Conservation (phyloP, 2,888 invertebrate genomes). For the Dynastes grantii region DNA sequence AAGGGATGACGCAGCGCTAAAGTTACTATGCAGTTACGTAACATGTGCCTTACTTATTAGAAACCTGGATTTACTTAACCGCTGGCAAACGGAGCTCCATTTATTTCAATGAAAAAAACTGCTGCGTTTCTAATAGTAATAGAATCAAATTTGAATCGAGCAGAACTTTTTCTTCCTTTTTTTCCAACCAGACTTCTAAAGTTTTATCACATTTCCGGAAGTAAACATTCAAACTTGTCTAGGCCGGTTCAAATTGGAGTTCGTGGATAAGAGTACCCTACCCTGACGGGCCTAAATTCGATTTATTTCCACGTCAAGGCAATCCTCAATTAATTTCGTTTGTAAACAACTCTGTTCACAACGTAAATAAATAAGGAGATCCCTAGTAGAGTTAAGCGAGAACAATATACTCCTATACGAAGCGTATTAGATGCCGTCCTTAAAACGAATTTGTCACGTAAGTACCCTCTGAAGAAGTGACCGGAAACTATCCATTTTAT, state of each 20-base stretch:
- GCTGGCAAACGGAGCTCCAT: no score
- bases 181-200: not conserved
- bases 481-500: conserved; percentile 30
- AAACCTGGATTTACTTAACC: no score
- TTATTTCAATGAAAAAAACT: not conserved
- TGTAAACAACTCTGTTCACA: conserved; percentile 9
- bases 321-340: conserved; percentile 23
- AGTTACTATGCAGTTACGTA: not conserved
- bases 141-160: not conserved
- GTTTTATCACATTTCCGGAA: conserved; percentile 24
- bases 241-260: not conserved
- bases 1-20: not conserved
- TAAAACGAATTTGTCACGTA: conserved; percentile 20
- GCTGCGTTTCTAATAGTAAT: not conserved
- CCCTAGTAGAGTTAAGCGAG: not conserved
- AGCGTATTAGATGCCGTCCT: not conserved
- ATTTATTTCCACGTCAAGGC: conserved; percentile 1
- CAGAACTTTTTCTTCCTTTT: conserved; percentile 4
- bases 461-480: conserved; percentile 18
- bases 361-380: conserved; percentile 9
- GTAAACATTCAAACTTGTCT: conserved; percentile 28
- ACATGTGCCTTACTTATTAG: not conserved
- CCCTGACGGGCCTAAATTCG: conserved; percentile 13
- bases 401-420: not conserved
- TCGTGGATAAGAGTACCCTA: not conserved